Evolutionary conservation across 2,888 invertebrate species (phyloP).

Genomic region (Lathronympha strigana): DNA sequence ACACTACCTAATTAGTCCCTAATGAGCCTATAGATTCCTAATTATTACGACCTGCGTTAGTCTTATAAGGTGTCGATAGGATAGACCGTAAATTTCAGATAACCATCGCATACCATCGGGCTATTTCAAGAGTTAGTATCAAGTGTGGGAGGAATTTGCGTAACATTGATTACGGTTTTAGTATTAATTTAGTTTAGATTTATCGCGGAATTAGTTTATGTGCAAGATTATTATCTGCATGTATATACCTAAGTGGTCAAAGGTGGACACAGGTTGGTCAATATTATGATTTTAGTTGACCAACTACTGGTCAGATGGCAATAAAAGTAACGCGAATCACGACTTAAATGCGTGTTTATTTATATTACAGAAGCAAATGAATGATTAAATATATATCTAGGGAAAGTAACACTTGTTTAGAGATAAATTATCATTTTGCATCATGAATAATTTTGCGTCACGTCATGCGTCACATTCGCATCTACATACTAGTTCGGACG

Average conservation of each 20-base stretch:
- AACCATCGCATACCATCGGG: slow-evolving; percentile 62
- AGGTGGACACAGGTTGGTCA: neutral
- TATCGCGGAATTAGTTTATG: neutral
- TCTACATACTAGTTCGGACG: too few species aligned
- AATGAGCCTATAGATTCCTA: slow-evolving; percentile 31
- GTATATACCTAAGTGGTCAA: neutral
- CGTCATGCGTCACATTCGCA: too few species aligned
- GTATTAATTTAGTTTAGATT: slow-evolving; percentile 11
- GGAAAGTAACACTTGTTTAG: too few species aligned
- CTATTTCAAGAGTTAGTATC: slow-evolving; percentile 58
- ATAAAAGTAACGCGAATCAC: too few species aligned
- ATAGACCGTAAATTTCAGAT: slow-evolving; percentile 60
- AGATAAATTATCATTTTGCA: too few species aligned
- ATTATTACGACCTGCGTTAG: slow-evolving; percentile 21
- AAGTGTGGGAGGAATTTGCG: slow-evolving; percentile 32
- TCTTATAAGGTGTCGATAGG: slow-evolving; percentile 43
- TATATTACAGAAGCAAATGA: too few species aligned
- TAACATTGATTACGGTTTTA: slow-evolving; percentile 30
- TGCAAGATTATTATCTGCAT: neutral
- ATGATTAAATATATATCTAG: too few species aligned
- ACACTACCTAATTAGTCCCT: neutral
- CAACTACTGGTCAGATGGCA: too few species aligned
- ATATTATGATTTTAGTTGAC: neutral
- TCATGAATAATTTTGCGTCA: too few species aligned
- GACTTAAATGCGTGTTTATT: too few species aligned